A percentile compares a stretch with the other conserved stretches of the same genome.
Evolutionary conservation across 2,888 invertebrate species (phyloP).

Genomic region (Athrips mouffetella): DNA sequence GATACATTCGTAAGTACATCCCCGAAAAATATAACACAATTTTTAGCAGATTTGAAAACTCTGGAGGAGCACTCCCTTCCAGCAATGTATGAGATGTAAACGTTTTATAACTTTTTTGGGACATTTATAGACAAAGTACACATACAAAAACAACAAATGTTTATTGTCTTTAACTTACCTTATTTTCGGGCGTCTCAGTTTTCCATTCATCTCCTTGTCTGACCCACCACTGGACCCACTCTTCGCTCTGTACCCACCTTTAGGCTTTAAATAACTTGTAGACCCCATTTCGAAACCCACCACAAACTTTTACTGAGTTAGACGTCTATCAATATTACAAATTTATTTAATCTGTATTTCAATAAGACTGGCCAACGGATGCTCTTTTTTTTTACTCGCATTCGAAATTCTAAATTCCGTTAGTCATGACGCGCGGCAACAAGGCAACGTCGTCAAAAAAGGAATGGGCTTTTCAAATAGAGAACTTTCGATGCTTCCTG

Average conservation of each 20-base stretch:
- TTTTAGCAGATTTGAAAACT: too few species aligned
- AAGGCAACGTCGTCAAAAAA: constrained; percentile 43
- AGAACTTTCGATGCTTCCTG: constrained; percentile 53
- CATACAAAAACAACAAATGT: background rate
- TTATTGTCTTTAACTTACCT: constrained; percentile 40
- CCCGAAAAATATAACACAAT: too few species aligned
- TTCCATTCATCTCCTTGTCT: constrained; percentile 70
- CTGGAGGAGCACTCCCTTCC: too few species aligned
- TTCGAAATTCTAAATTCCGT: constrained; percentile 34
- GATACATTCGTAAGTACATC: too few species aligned
- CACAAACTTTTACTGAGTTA: background rate
- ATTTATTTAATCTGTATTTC: background rate
- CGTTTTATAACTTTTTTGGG: too few species aligned
- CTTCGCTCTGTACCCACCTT: constrained; percentile 57
- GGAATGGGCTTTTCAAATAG: constrained; percentile 47
- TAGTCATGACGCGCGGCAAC: constrained; percentile 41
- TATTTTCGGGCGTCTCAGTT: constrained; percentile 61
- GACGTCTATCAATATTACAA: too few species aligned
- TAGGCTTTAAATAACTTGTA: constrained; percentile 65
- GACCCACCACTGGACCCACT: constrained; percentile 68
- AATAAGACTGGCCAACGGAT: background rate
- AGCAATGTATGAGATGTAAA: too few species aligned
- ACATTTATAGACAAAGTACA: too few species aligned
- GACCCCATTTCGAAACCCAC: constrained; percentile 56
- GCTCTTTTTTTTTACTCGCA: background rate